Base-by-base conservation (phyloP, 2,797 vertebrate species). In the Pygocentrus nattereri region DNA sequence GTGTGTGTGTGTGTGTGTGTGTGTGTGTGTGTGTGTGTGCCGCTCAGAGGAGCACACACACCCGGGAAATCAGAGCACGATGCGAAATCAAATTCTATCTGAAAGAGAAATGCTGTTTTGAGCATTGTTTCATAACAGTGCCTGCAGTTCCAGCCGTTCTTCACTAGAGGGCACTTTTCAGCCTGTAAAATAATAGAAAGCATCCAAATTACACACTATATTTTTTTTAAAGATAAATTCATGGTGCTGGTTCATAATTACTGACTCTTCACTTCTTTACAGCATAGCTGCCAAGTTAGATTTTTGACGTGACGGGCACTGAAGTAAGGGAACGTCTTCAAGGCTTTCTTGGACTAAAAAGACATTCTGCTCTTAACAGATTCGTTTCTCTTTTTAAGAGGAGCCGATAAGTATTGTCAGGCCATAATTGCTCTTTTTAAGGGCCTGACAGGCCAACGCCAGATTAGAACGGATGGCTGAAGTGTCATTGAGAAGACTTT, bases 341-440 rank as follows among this genome's bases (percentile, higher is more conserved):
- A 81, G 72, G 73, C 62, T 54, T 79, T 80, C 80, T 50, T 50
- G 78, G 78, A 76, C 86, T 78, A 74, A 87, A 87, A 87, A 78
- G 83, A 75, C 79, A 31, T 85, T 88, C 78, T 21, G 76, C 34
- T 82, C 74, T 85, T 81, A 71, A 41, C 65, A 8, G 81, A 56
- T 52, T 61, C 41, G 15, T 58, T 69, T 76, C 44, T 83, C 50
- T 84, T 58, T 74, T 77, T 67, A 80, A 81, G 56, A 30, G 34
- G 19, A 47, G 58, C 1, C 74, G 81, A 86, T 84, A 72, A 86
- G 81, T 80, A 64, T 81, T 81, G 67, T 86, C 75, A 84, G n/a
- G 41, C 69, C 64, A 41, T 87, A 88, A 87, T 85, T 83, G 87
- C 61, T 87, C 56, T 87, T 76, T 82, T 78, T 73, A 77, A 76